Base-by-base conservation (phyloP, 2,888 invertebrate species). In the Dioctria linearis region DNA sequence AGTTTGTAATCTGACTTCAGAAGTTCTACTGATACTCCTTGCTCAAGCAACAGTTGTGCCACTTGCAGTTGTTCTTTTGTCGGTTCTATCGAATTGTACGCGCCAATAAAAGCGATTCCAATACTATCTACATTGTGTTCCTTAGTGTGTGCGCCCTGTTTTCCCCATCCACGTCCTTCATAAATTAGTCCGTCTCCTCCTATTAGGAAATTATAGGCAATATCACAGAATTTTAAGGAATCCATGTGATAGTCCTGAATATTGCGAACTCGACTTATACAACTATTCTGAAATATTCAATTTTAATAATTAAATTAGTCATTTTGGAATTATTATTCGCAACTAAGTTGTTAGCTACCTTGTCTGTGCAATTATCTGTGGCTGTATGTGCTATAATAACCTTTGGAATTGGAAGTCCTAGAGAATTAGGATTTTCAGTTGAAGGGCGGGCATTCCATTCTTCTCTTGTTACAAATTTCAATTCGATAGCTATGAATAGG, bases 381-480 rank as follows among this genome's bases (percentile, higher is more conserved):
- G 11, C 71, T 5, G 71, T 80, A 71, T 80, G 79, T 4, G 79
- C 79, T 11, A 80, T 80, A 43, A 80, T 65, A 4, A 73, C 71
- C 42, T 40, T 40, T 4, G 46, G 2, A 8, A 69, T 25, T 49
- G 71, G 79, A 86, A 90, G 89, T 1, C 90, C 90, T 3, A 88
- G 88, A 11, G 83, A 83, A n/a, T 86, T 86, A 69, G 91, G 82
- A 0, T 85, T 83, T 0, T 84, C 85, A 13, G 87, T 88, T 0
- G 91, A 90, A 0, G 93, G 93, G 85, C 92, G 92, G 0, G 93
- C 93, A 0, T 92, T 87, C 94, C 94, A 94, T 82, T 92, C 91
- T 0, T 87, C 85, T 57, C 93, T 43, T 11, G 54, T 54, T 54
- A 54, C 11, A 11, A 54, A 11, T n/a, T 54, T 8, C n/a, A 11